Evolutionary conservation across 2,888 invertebrate species (phyloP), one percentile per base, ranked within the genome.

Genomic region (Ophioninae sp.): DNA sequence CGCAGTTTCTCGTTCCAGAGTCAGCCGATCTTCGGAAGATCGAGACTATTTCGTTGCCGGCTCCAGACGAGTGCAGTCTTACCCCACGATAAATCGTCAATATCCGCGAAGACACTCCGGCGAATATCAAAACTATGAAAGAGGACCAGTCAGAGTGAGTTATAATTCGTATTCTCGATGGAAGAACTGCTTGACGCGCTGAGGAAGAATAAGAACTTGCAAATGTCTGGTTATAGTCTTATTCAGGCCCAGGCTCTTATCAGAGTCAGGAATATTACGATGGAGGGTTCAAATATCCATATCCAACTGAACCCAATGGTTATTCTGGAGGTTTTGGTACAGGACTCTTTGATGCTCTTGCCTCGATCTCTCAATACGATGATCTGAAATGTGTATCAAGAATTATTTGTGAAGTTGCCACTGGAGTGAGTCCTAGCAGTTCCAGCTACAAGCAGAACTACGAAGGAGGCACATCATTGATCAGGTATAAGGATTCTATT

Each of bases 341-440:
- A 74, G 88, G 89, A 83, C 85, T 92, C 21, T 88, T 90, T 74
- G 93, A 93, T 30, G 95, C 95, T 17, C 91, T 96, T 85, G 93
- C 94, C 87, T 95, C 95, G 84, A 95, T 96, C 87, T 94, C 95
- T 21, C 93, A 94, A 88, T 95, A 96, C 92, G 97, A 97, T 91
- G 96, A 97, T 91, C 94, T 95, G 88, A 95, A 96, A 89, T 97
- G 97, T 92, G 96, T 97, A 83, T 96, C 97, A 3, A 94, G 96
- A 90, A 94, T 97, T 87, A 93, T 97, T 84, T 97, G 97, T 90
- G 97, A 97, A 92, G 95, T 96, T 75, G 96, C 96, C 6, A 91
- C 91, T 62, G 93, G 93, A 56, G 90, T 88, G 37, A 88, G 86
- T 83, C 92, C 92, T 10, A 90, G 90, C 30, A 88, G 85, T 74